These are phyloP conservation scores for Aurelia coerulea DNA, from an alignment of 30 jellyfish, hydroid and myxozoan species.

Conservation along the genomic window DNA sequence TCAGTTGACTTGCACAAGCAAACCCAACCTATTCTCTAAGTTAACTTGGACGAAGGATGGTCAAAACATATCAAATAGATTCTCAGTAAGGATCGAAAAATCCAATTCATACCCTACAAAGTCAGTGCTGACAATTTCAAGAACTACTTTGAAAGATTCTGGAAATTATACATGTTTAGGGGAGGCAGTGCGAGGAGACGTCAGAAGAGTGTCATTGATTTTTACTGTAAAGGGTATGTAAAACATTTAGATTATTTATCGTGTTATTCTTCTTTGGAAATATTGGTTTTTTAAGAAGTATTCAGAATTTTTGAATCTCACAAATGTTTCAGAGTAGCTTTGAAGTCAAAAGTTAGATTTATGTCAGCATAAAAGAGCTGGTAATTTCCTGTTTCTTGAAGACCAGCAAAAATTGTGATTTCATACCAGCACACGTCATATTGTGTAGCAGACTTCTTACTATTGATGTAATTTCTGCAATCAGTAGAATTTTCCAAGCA, in stretches of 20 bases:
- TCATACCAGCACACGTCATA: too few species aligned
- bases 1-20: conserved; percentile 63
- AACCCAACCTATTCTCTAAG: conserved; percentile 53
- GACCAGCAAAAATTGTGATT: too few species aligned
- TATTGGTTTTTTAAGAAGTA: too few species aligned
- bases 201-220: not conserved
- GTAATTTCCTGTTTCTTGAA: too few species aligned
- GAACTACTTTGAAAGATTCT: conserved; percentile 56
- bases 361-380: not conserved
- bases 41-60: conserved; percentile 79
- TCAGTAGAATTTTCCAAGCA: too few species aligned
- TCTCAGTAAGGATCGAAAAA: not conserved
- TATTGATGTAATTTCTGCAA: too few species aligned
- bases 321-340: too few species aligned
- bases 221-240: conserved; percentile 15
- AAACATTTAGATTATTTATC: too few species aligned
- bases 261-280: too few species aligned
- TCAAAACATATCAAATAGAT: not conserved
- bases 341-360: conserved; percentile 2
- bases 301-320: too few species aligned
- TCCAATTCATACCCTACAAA: conserved; percentile 34
- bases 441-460: too few species aligned
- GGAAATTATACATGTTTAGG: conserved; percentile 88
- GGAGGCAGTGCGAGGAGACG: conserved; percentile 49
- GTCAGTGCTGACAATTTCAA: conserved; percentile 27